Conservation (phyloP, 1,140 invertebrate genomes). For the Tenebrio molitor region DNA sequence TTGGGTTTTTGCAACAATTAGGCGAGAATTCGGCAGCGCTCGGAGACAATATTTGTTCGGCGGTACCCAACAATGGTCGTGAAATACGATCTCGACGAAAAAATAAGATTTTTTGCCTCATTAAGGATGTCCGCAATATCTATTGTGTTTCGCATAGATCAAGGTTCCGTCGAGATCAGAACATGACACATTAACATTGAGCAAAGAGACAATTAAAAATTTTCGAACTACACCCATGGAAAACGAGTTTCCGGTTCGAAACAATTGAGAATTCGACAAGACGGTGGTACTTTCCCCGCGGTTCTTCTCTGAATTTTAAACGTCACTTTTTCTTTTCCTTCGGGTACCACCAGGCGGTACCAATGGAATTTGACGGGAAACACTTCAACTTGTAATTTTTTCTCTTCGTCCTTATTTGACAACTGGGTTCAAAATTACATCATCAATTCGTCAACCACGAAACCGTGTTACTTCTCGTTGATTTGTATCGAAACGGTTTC, state of each 20-base stretch:
- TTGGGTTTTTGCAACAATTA: no score
- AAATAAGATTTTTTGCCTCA: conserved; percentile 16
- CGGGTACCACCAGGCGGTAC: no score
- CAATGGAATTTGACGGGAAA: no score
- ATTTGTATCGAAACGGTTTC: no score
- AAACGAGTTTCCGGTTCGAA: neutral
- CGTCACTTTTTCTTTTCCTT: conserved; percentile 4
- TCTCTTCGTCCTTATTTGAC: no score
- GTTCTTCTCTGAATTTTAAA: conserved; percentile 18
- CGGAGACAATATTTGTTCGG: no score
- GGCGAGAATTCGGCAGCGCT: no score
- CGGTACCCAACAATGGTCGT: neutral
- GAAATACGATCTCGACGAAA: conserved; percentile 9
- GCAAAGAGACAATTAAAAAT: conserved; percentile 10
- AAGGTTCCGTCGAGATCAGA: conserved; percentile 1
- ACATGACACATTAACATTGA: conserved; percentile 19
- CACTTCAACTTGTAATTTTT: no score
- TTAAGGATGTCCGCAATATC: conserved; percentile 33
- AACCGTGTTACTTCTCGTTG: no score
- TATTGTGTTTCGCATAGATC: conserved; percentile 33
- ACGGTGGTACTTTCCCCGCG: conserved; percentile 9
- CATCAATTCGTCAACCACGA: no score
- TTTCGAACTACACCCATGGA: conserved; percentile 2
- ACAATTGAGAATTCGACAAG: neutral
- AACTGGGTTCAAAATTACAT: no score